Percentiles rank a stretch among this genome's conserved stretches.
phyloP scores from a whole-genome alignment of 2,113 vertebrate genomes.

The Hiodon alosoides region DNA sequence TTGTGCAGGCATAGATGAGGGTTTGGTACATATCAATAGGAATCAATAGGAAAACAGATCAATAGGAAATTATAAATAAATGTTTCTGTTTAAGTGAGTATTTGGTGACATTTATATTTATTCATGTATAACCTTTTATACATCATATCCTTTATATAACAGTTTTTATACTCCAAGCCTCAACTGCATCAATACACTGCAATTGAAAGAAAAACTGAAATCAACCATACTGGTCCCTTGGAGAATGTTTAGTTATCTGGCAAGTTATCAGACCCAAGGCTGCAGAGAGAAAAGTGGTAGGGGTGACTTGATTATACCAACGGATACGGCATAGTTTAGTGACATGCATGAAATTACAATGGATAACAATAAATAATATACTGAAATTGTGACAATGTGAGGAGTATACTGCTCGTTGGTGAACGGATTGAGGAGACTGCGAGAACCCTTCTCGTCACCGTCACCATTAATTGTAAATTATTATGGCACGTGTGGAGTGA shows the following conservation, averaged over 20 bases:
- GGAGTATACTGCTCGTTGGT: background rate
- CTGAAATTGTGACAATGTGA: constrained; percentile 9
- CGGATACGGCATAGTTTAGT: constrained; percentile 24
- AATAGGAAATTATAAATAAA: too few relatives aligned
- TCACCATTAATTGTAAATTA: constrained; percentile 11
- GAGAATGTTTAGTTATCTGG: background rate
- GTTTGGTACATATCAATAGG: too few relatives aligned
- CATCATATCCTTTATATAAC: too few relatives aligned
- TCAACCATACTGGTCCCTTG: background rate
- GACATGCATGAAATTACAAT: constrained; percentile 26
- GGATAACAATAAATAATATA: constrained; percentile 22
- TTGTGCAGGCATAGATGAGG: too few relatives aligned
- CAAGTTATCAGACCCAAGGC: background rate
- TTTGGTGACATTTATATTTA: too few relatives aligned
- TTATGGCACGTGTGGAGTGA: background rate
- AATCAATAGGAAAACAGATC: too few relatives aligned
- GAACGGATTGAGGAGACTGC: constrained; percentile 5
- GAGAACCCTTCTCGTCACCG: background rate
- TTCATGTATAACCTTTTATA: too few relatives aligned
- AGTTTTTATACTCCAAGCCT: background rate
- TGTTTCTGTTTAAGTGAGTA: too few relatives aligned
- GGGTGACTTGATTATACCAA: constrained; percentile 19
- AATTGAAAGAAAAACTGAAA: background rate
- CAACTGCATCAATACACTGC: background rate
- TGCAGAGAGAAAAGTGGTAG: background rate